Percentiles rank a stretch among this genome's conserved stretches.
Evolutionary conservation across 2,113 vertebrate species (phyloP).

Genomic region (Chaetodon trifascialis): DNA sequence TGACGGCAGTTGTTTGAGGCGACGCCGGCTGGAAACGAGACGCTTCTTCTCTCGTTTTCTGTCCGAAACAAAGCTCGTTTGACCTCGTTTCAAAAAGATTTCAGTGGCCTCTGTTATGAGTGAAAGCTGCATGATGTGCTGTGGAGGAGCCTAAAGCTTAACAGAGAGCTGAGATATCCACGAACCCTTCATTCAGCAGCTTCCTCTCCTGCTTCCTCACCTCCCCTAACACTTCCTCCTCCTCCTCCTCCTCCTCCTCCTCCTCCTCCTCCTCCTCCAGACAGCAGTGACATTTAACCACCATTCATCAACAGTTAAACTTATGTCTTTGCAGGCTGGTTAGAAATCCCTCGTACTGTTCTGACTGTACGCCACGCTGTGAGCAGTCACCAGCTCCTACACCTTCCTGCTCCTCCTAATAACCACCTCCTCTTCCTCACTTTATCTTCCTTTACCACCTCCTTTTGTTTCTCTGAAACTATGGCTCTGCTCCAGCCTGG

Average conservation of each 20-base stretch:
- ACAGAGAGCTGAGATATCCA: background rate
- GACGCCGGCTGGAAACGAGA: no score
- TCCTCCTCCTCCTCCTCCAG: background rate
- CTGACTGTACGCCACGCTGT: background rate
- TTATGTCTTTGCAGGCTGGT: background rate
- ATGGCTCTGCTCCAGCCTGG: no score
- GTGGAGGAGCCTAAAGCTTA: background rate
- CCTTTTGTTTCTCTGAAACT: background rate
- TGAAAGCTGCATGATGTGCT: background rate
- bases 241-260: background rate
- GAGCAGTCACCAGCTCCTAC: background rate
- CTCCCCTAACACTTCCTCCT: background rate
- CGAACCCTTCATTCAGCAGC: background rate
- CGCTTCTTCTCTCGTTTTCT: no score
- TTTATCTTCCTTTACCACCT: background rate
- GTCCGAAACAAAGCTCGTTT: no score
- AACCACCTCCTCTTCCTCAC: conserved; percentile 1
- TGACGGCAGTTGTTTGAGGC: no score
- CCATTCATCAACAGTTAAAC: conserved; percentile 6
- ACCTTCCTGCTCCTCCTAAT: background rate
- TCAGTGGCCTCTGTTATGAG: no score
- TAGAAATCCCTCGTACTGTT: background rate
- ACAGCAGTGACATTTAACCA: conserved; percentile 27
- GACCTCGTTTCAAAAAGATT: no score
- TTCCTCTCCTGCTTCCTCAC: background rate